Percentiles rank a stretch among this genome's conserved stretches.
Conservation (phyloP, 1,140 invertebrate species). For the Drosophila nikananu region DNA sequence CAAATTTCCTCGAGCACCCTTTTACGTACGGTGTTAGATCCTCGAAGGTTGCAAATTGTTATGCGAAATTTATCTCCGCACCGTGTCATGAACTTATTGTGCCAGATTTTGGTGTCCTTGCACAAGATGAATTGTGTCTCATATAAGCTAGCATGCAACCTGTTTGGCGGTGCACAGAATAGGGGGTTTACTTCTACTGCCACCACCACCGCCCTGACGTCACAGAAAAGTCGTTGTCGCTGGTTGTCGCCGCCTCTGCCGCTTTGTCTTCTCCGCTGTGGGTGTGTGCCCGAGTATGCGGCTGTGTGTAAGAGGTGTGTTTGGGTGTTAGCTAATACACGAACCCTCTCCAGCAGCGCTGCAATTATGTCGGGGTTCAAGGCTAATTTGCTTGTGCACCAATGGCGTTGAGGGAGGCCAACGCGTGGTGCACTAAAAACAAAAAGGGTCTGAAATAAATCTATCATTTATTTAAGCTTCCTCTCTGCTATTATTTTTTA, state of each 20-base stretch:
- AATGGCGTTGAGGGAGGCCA: conserved; percentile 35
- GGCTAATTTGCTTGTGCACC: conserved; percentile 76
- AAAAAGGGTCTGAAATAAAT: background rate
- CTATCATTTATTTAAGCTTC: background rate
- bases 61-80: conserved; percentile 22
- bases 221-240: conserved; percentile 45
- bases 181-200: conserved; percentile 5
- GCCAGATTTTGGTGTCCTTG: conserved; percentile 51
- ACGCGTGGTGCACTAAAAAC: conserved; percentile 8
- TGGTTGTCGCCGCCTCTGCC: conserved; percentile 24
- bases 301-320: background rate
- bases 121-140: conserved; percentile 39
- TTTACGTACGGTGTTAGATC: conserved; percentile 3
- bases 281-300: conserved; percentile 1
- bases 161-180: conserved; percentile 13
- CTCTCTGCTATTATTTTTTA: background rate
- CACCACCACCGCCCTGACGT: conserved; percentile 45
- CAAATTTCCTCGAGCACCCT: conserved; percentile 8
- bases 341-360: conserved; percentile 56
- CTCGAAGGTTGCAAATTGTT: conserved; percentile 39
- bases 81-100: conserved; percentile 46
- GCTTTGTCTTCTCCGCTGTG: conserved; percentile 5
- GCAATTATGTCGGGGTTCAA: conserved; percentile 81
- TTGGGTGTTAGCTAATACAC: conserved; percentile 63
- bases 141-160: conserved; percentile 28